Base-by-base conservation (phyloP, 2,888 invertebrate species). In the Zaprionus obscuricornis region DNA sequence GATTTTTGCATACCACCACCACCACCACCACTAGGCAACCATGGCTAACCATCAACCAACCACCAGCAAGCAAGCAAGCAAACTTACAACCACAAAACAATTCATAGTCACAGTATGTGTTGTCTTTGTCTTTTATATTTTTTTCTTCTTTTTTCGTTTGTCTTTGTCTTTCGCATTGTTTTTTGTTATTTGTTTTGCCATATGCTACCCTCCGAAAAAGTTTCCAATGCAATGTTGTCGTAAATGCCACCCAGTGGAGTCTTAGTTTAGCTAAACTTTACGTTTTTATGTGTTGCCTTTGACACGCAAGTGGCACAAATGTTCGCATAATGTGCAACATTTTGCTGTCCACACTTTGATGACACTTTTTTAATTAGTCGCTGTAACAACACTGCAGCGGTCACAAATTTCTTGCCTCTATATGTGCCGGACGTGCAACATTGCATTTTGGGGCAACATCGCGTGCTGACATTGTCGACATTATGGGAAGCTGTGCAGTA, bases 291-390 rank as follows among this genome's bases (percentile, higher is more conserved):
- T n/a, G 76, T 60, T 45, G 75, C 73, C 73, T 75, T 58, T 71
- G 76, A 76, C 85, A 84, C 78, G 78, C 82, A 65, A 75, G 59
- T 47, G 50, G 40, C 70, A 73, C 27, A 52, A 57, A 66, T 16
- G 63, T 52, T 39, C 56, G n/a, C n/a, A 36, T 55, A 57, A 57
- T 63, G 60, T 66, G 69, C 69, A n/a, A n/a, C n/a, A n/a, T n/a
- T n/a, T n/a, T n/a, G 56, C 75, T 64, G 73, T 78, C 78, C 77
- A 78, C 85, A 70, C 79, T 76, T 75, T 81, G 85, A 84, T 84
- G 81, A 74, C 85, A 84, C 82, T 82, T 82, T 82, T 82, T 82
- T 82, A 82, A 82, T 82, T 85, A 82, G 81, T 62, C 47, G 36
- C 54, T 17, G 42, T 29, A 16, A 37, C 56, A 42, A 14, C 36